Evolutionary conservation across 2,888 invertebrate genomes (phyloP), one percentile per base, ranked within the genome.

Genomic region (Hypena proboscidalis): DNA sequence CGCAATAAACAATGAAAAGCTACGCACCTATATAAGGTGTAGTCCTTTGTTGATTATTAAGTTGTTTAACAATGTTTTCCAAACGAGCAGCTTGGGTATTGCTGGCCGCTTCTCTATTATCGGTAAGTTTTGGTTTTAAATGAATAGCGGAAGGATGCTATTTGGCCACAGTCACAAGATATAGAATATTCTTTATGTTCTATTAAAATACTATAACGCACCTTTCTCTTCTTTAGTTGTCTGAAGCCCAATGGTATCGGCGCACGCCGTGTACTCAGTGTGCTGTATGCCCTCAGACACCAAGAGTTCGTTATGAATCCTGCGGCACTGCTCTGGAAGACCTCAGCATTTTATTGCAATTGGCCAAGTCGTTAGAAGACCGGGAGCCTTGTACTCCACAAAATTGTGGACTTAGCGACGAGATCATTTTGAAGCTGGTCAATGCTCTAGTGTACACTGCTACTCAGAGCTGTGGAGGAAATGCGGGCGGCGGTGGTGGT

Each of bases 371-470:
- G 7, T 34, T 68, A 1, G 62, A 58, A 9, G 58, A 57, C n/a
- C 59, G 59, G 20, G 56, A 58, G 14, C 41, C 27, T 8, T 36
- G 33, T 27, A 31, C 25, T 2, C 46, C 31, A 5, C 41, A 36
- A 4, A 52, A 49, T 21, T 41, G 37, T 11, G 49, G 60, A 3
- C 56, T 76, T 5, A 75, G 77, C 15, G 84, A 85, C 44, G 80
- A 80, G 38, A 70, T 87, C 8, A 81, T 87, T 4, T 65, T 79
- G 54, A 85, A 81, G 46, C 61, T 87, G 19, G 74, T 86, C 6
- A 83, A 85, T 36, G 87, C 85, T 4, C 55, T 87, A 11, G 74
- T 87, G 10, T 75, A 71, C 15, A 79, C 77, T 1, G 73, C 80
- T 6, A 76, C 80, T 1, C 74, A 77, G 27, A 70, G 65, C 47